These are phyloP conservation scores for Uloborus diversus DNA, from an alignment of 1,140 invertebrate genomes.

Conservation along the genomic window DNA sequence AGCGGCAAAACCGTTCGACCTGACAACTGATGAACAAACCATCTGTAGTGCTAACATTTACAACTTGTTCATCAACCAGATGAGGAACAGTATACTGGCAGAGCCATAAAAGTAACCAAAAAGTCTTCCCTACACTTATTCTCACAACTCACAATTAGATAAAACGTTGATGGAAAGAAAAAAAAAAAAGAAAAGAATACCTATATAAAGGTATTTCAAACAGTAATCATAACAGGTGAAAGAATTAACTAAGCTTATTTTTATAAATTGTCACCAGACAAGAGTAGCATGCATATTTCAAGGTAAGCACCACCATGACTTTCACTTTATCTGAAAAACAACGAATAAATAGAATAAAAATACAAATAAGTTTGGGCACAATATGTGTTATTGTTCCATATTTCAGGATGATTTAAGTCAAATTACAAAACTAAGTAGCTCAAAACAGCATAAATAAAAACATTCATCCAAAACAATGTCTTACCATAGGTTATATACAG, in stretches of 20 bases:
- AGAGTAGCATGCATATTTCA: background rate
- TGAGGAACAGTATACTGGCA: background rate
- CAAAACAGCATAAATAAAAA: background rate
- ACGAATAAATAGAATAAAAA: conserved; percentile 12
- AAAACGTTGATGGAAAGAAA: background rate
- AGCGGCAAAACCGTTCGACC: background rate
- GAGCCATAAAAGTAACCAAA: conserved; percentile 1
- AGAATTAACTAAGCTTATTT: background rate
- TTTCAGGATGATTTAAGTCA: background rate
- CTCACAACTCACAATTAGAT: background rate
- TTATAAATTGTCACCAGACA: conserved; percentile 14
- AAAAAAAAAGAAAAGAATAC: background rate
- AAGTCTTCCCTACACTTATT: no score
- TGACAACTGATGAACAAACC: background rate
- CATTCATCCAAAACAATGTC: background rate
- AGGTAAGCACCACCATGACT: background rate
- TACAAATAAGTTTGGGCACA: background rate
- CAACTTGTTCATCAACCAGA: background rate
- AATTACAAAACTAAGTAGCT: background rate
- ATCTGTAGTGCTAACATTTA: background rate
- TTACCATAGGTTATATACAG: background rate
- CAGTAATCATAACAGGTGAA: background rate
- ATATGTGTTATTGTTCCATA: background rate
- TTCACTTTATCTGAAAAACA: conserved; percentile 31
- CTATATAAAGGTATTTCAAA: background rate